phyloP scores from a whole-genome alignment of 2,113 vertebrate genomes.

The Chaetodon trifascialis region DNA sequence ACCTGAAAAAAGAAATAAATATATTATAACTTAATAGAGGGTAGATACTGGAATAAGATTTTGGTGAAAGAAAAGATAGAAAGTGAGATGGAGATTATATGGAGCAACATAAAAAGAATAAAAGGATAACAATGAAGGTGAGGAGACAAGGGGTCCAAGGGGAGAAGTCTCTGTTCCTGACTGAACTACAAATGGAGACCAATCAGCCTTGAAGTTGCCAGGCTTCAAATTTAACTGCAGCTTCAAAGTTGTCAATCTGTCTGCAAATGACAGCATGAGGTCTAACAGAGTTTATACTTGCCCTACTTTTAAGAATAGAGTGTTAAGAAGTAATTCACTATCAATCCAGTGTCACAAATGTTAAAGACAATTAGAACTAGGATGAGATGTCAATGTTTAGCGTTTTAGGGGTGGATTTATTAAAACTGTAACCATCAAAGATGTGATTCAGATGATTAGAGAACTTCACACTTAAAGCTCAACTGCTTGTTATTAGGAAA shows the following conservation, averaged over 20 bases:
- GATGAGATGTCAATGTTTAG: constrained; percentile 12
- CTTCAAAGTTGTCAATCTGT: constrained; percentile 38
- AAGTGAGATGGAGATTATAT: constrained; percentile 48
- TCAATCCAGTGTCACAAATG: not conserved
- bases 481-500: constrained; percentile 2
- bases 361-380: constrained; percentile 24
- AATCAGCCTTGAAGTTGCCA: constrained; percentile 32
- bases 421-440: not conserved
- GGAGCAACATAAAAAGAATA: constrained; percentile 47
- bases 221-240: constrained; percentile 39
- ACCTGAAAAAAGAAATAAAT: constrained; percentile 55
- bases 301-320: not conserved
- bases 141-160: constrained; percentile 47
- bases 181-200: constrained; percentile 52
- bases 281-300: constrained; percentile 20
- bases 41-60: constrained; percentile 37
- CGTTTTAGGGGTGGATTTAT: constrained; percentile 3
- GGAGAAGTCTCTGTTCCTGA: constrained; percentile 48
- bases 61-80: constrained; percentile 45
- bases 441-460: not conserved
- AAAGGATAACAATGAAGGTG: constrained; percentile 52
- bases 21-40: constrained; percentile 46
- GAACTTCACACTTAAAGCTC: not conserved
- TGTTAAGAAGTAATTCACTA: not conserved
- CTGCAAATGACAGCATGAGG: constrained; percentile 7